These are phyloP conservation scores for Meloidogyne hapla DNA, from an alignment of 1,140 invertebrate species.

Conservation along the genomic window DNA sequence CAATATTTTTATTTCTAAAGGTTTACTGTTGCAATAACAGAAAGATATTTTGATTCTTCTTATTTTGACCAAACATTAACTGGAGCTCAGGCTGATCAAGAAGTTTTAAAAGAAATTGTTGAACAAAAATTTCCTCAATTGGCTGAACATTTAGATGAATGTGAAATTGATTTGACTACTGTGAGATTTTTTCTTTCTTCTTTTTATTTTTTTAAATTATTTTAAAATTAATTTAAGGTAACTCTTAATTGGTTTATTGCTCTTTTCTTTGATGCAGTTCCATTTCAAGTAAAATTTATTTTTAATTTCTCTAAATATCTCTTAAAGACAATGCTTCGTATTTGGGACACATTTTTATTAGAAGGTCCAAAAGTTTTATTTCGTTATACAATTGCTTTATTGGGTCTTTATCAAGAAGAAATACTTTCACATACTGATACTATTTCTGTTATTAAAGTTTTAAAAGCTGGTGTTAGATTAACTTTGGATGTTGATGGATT, in stretches of 20 bases:
- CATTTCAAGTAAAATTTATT: constrained; percentile 65
- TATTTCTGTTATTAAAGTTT: constrained; percentile 67
- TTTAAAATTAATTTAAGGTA: constrained; percentile 42
- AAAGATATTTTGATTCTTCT: constrained; percentile 66
- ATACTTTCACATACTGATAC: constrained; percentile 66
- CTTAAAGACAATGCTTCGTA: constrained; percentile 67
- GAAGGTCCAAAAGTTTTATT: constrained; percentile 86
- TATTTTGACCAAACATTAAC: constrained; percentile 68
- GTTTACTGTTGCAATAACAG: constrained; percentile 68
- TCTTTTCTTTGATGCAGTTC: constrained; percentile 69
- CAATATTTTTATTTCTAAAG: background rate
- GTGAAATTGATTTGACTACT: constrained; percentile 68
- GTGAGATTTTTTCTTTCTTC: no score
- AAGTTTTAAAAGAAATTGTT: constrained; percentile 67
- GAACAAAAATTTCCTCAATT: constrained; percentile 66
- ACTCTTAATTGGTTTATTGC: constrained; percentile 70
- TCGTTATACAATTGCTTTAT: constrained; percentile 79
- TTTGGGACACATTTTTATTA: constrained; percentile 87
- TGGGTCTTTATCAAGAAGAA: constrained; percentile 70
- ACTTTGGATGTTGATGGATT: constrained; percentile 68
- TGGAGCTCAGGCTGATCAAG: constrained; percentile 68
- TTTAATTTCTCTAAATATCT: background rate
- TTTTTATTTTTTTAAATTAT: background rate
- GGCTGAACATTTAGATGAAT: constrained; percentile 65
- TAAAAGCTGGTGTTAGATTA: constrained; percentile 67